phyloP scores from a whole-genome alignment of 2,888 invertebrate species.

The Limenitis camilla region DNA sequence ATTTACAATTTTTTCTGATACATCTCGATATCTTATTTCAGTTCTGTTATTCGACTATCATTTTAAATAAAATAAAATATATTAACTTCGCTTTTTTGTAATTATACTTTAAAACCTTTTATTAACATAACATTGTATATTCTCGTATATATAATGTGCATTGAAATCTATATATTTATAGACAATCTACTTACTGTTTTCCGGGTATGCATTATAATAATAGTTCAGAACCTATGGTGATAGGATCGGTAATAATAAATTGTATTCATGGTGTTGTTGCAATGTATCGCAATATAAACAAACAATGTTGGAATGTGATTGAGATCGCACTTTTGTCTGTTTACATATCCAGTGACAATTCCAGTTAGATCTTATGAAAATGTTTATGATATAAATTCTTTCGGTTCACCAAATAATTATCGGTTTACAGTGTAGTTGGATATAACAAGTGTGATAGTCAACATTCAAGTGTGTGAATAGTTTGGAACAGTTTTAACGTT shows the following conservation, averaged over 20 bases:
- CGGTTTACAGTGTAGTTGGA: background rate
- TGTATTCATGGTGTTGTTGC: constrained; percentile 17
- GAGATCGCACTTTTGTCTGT: constrained; percentile 37
- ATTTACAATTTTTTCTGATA: no score
- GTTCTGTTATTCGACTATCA: no score
- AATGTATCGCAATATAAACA: constrained; percentile 19
- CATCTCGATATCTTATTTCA: no score
- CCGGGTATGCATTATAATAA: constrained; percentile 29
- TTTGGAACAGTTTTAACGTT: constrained; percentile 9
- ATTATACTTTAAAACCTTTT: no score
- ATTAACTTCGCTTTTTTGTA: no score
- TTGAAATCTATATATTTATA: constrained; percentile 22
- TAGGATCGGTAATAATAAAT: constrained; percentile 17
- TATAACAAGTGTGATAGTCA: background rate
- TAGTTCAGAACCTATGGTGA: constrained; percentile 20
- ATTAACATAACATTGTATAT: no score
- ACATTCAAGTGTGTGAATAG: constrained; percentile 3
- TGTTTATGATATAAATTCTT: constrained; percentile 30
- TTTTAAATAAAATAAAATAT: no score
- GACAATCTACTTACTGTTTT: constrained; percentile 28
- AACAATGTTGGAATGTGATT: constrained; percentile 24
- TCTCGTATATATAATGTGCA: background rate
- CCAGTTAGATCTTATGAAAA: constrained; percentile 35
- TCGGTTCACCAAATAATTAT: constrained; percentile 13
- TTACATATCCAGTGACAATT: constrained; percentile 31